Evolutionary conservation across 2,113 vertebrate species (phyloP).

Genomic region (Pseudorasbora parva): DNA sequence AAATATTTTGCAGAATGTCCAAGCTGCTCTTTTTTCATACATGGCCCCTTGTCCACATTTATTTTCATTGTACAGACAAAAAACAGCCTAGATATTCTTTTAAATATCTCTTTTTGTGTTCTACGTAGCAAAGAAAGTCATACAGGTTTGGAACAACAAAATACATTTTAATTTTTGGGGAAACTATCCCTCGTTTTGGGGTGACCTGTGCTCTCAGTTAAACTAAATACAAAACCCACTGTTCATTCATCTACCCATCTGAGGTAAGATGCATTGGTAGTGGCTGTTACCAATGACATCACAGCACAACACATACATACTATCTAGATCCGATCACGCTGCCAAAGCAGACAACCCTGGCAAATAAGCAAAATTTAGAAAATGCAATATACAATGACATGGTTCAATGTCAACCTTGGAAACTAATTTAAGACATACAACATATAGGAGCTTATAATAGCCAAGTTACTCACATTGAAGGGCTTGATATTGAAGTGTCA

Average conservation of each 20-base stretch:
- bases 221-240: conserved; percentile 5
- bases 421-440: conserved; percentile 19
- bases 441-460: conserved; percentile 2
- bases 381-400: conserved; percentile 31
- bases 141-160: neutral
- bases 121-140: neutral
- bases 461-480: conserved; percentile 3
- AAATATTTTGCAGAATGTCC: conserved; percentile 4
- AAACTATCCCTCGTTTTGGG: neutral
- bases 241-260: neutral
- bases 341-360: conserved; percentile 15
- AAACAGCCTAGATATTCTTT: neutral
- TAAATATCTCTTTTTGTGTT: neutral
- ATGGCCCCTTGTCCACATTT: neutral
- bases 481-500: conserved; percentile 9
- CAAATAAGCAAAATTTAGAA: conserved; percentile 7
- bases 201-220: conserved; percentile 12
- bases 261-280: conserved; percentile 46
- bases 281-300: conserved; percentile 42
- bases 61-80: neutral
- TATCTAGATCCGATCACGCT: neutral
- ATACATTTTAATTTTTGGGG: neutral
- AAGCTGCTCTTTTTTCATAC: neutral
- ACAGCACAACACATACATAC: conserved; percentile 15
- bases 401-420: neutral